Base-by-base conservation (phyloP, 1,140 invertebrate genomes). In the Coelopa frigida region DNA sequence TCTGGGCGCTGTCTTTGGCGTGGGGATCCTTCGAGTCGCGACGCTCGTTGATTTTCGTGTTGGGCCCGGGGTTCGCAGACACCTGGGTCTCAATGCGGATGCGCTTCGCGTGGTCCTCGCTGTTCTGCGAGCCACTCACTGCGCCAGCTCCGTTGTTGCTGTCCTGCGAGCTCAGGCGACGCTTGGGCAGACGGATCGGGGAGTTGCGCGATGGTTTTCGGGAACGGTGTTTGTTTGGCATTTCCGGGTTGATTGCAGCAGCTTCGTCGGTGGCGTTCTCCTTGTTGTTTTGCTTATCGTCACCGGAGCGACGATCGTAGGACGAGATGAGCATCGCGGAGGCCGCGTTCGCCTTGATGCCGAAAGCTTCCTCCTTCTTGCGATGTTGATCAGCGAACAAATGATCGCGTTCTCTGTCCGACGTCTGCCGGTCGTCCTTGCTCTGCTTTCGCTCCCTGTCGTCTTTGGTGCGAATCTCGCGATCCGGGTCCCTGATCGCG, bases 91-190 rank as follows among this genome's bases (percentile, higher is more conserved):
- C 74, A 45, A 80, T 75, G 58, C 84, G 87, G 51, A 78, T 75
- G 46, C 83, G 81, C 56, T 89, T 89, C 0, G 70, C 66, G 17
- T 86, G 82, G 52, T 88, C 85, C 26, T 68, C 64, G 11, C 54
- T 54, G 27, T 59, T 57, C n/a, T 57, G 50, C 17, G 51, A 43
- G 4, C 33, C 49, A 10, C 44, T 41, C 4, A 45, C 7, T 7
- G 35, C 20, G 20, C 23, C 20, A 18, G n/a, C 21, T 17, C 22
- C 35, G n/a, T 35, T 39, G 27, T 78, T 59, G 57, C 73, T 78
- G 48, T 89, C 87, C 57, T 88, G 84, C 2, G 83, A 85, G 37
- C 85, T 87, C 46, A 85, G 77, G 40, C 85, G 76, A 32, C 87
- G 73, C 64, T 89, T 88, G 23, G 78, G 74, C 24, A 79, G 74